These are phyloP conservation scores for Rhinophrynus dorsalis DNA, from an alignment of 2,797 vertebrate species.

Conservation along the genomic window DNA sequence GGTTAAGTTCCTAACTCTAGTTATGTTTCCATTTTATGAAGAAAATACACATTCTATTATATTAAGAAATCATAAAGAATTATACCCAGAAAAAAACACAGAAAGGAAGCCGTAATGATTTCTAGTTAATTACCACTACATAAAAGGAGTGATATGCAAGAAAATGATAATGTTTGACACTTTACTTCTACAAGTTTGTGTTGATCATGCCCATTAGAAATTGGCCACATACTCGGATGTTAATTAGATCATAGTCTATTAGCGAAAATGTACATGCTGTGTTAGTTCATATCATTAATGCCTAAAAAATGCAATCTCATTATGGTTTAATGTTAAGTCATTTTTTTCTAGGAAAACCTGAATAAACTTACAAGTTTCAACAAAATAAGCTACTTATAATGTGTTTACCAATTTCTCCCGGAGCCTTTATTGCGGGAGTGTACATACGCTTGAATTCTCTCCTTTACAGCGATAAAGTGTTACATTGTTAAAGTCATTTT, in stretches of 20 bases:
- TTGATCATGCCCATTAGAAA: conserved; percentile 46
- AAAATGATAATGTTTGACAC: conserved; percentile 43
- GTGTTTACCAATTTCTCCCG: conserved; percentile 18
- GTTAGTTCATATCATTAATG: conserved; percentile 49
- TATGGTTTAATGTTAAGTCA: conserved; percentile 44
- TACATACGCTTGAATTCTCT: conserved; percentile 9
- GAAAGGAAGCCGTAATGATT: conserved; percentile 36
- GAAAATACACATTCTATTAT: too few relatives aligned
- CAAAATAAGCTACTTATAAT: conserved; percentile 8
- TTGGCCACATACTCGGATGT: conserved; percentile 48
- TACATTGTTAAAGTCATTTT: not conserved
- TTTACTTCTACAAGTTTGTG: conserved; percentile 47
- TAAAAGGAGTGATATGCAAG: conserved; percentile 22
- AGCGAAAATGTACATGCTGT: conserved; percentile 46
- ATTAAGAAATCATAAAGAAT: too few relatives aligned
- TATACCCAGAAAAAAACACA: too few relatives aligned
- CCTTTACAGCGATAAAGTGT: not conserved
- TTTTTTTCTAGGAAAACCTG: conserved; percentile 36
- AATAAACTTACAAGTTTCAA: conserved; percentile 32
- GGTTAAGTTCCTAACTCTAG: too few relatives aligned
- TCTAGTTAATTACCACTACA: conserved; percentile 33
- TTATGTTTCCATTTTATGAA: too few relatives aligned
- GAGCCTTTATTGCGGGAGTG: conserved; percentile 10
- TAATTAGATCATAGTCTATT: conserved; percentile 49
- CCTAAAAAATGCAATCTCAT: conserved; percentile 50